Percentiles rank a stretch among this genome's conserved stretches.
phyloP scores from a whole-genome alignment of 2,113 vertebrate species.

The Pelobates fuscus region DNA sequence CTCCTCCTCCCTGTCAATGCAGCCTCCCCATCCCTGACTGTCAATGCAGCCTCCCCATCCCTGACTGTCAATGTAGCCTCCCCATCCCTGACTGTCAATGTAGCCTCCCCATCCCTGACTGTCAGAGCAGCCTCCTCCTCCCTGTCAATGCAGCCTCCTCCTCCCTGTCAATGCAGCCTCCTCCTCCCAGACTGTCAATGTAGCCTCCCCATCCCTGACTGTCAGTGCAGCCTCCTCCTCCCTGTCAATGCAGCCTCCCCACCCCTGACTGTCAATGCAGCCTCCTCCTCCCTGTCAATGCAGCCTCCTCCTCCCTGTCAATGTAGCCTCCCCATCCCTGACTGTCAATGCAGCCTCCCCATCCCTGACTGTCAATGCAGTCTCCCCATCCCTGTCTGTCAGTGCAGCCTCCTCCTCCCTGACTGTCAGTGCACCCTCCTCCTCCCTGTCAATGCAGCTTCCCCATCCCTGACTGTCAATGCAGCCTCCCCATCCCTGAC shows the following conservation, averaged over 20 bases:
- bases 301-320: conserved; percentile 30
- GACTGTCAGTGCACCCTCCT: conserved; percentile 10
- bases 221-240: conserved; percentile 16
- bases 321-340: too few species aligned
- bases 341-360: conserved; percentile 24
- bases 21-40: conserved; percentile 33
- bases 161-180: conserved; percentile 34
- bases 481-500: conserved; percentile 32
- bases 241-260: conserved; percentile 34
- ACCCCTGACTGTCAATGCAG: neutral
- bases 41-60: conserved; percentile 16
- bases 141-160: conserved; percentile 14
- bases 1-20: too few species aligned
- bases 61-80: conserved; percentile 11
- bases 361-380: conserved; percentile 1
- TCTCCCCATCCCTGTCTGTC: conserved; percentile 15
- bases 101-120: conserved; percentile 18
- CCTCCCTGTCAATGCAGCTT: conserved; percentile 31
- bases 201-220: conserved; percentile 33
- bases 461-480: too few species aligned
- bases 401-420: conserved; percentile 24
- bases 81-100: conserved; percentile 14
- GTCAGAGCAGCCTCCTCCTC: conserved; percentile 25
- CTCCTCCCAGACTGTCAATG: too few species aligned
- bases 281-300: conserved; percentile 23